Evolutionary conservation across 2,888 invertebrate species (phyloP), one percentile per base, ranked within the genome.

Genomic region (Charanyca ferruginea): DNA sequence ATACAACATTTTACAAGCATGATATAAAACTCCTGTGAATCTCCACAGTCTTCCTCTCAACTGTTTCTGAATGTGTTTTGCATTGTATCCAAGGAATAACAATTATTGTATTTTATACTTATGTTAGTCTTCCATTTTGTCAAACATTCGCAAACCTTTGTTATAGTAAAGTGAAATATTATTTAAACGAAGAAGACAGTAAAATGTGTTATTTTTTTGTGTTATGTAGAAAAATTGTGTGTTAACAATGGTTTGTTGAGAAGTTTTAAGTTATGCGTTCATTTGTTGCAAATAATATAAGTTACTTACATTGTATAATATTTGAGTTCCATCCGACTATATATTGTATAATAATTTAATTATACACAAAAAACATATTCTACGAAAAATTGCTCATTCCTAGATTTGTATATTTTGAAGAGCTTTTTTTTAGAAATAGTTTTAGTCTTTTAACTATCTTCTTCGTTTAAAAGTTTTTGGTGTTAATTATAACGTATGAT

Each of bases 71-170:
- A 58, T 67, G 48, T 77, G 28, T 72, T 42, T 51, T 16, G 42
- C 38, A 64, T 49, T 38, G 38, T 52, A 45, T 49, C 66, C 28
- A 53, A 52, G 62, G 45, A 11, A 73, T 67, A 59, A 74, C 70
- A 63, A 44, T 57, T n/a, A 71, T 74, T 68, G 52, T 73, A 76
- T 67, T 60, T 57, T 68, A 54, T 67, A 83, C 48, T 69, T 83
- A 64, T 52, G 48, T 78, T 78, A 62, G 83, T 84, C 83, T 83
- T 83, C 83, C 85, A 84, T 71, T 61, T 71, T 80, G 61, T 73
- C 48, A 72, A 76, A 73, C 65, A 58, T 67, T 73, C 64, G 64
- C 73, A 73, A 73, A 62, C 47, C 53, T 45, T 60, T 62, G 20
- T 54, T 58, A 42, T 28, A 54, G 35, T 66, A 48, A 54, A 64